Percentiles rank a stretch among this genome's conserved stretches.
phyloP scores from a whole-genome alignment of 2,888 invertebrate genomes.

The Adelognathus sp. region DNA sequence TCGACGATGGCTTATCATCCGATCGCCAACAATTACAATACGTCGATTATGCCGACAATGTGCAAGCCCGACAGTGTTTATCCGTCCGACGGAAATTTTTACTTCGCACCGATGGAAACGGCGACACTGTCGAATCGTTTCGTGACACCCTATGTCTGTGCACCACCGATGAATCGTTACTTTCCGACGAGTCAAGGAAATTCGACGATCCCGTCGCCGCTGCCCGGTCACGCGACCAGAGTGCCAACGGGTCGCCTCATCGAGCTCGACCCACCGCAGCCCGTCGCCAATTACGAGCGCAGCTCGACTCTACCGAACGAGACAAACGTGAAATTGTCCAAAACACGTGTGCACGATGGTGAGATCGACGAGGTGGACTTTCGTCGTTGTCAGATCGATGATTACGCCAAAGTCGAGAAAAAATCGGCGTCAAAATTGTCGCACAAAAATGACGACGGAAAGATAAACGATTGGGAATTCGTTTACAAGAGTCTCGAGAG shows the following conservation, averaged over 20 bases:
- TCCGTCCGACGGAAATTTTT: conserved; percentile 54
- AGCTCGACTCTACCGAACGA: conserved; percentile 15
- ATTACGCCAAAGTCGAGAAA: conserved; percentile 67
- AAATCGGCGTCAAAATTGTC: conserved; percentile 56
- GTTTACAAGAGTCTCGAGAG: conserved; percentile 90
- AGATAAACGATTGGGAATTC: conserved; percentile 89
- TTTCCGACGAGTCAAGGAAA: conserved; percentile 17
- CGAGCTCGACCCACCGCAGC: conserved; percentile 84
- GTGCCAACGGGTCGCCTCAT: conserved; percentile 88
- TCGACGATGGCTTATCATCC: conserved; percentile 68
- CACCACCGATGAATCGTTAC: conserved; percentile 59
- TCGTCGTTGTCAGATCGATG: conserved; percentile 62
- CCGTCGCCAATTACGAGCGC: conserved; percentile 67
- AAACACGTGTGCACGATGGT: conserved; percentile 2
- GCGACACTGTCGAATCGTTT: conserved; percentile 46
- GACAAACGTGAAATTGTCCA: neutral
- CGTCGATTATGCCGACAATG: conserved; percentile 58
- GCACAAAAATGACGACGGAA: conserved; percentile 31
- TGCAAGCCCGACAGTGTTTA: conserved; percentile 67
- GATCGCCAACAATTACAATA: conserved; percentile 66
- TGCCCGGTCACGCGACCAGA: conserved; percentile 64
- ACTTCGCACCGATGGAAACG: conserved; percentile 30
- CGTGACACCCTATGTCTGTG: conserved; percentile 29
- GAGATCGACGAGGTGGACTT: conserved; percentile 69
- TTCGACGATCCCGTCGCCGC: conserved; percentile 66